Percentiles rank a stretch among this genome's conserved stretches.
These are phyloP conservation scores for Conger conger DNA, from an alignment of 2,113 vertebrate genomes.

Conservation along the genomic window DNA sequence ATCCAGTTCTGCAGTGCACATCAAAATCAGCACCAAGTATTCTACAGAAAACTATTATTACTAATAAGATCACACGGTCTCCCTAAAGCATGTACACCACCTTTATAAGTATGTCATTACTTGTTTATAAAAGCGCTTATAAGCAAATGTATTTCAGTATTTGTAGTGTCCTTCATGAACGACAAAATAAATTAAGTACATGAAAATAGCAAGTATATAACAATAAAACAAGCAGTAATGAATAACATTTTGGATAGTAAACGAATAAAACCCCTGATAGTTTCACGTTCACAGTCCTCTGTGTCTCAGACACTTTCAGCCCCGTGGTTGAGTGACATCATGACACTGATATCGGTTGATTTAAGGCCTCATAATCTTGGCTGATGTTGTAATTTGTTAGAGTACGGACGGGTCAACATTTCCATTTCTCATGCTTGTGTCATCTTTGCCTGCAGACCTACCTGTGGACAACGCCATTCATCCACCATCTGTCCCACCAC, in stretches of 20 bases:
- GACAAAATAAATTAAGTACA: not conserved
- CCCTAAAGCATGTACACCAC: not conserved
- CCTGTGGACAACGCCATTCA: slow-evolving; percentile 9
- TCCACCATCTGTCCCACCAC: not conserved
- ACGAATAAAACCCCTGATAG: too few species aligned
- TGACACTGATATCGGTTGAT: not conserved
- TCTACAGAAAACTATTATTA: too few species aligned
- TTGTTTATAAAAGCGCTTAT: not conserved
- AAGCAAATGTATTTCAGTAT: not conserved
- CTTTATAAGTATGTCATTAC: not conserved
- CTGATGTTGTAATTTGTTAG: not conserved
- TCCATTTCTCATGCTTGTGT: not conserved
- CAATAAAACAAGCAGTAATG: too few species aligned
- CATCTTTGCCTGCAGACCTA: not conserved
- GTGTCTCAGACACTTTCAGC: too few species aligned
- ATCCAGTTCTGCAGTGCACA: too few species aligned
- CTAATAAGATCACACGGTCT: not conserved
- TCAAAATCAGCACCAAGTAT: too few species aligned
- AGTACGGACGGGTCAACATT: not conserved
- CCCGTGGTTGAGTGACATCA: not conserved
- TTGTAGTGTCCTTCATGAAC: not conserved
- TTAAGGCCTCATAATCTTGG: not conserved
- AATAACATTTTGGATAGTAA: too few species aligned
- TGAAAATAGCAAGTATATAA: not conserved
- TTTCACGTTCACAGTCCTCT: too few species aligned